Conservation (phyloP, 2,113 vertebrate genomes). For the Todiramphus chloris region DNA sequence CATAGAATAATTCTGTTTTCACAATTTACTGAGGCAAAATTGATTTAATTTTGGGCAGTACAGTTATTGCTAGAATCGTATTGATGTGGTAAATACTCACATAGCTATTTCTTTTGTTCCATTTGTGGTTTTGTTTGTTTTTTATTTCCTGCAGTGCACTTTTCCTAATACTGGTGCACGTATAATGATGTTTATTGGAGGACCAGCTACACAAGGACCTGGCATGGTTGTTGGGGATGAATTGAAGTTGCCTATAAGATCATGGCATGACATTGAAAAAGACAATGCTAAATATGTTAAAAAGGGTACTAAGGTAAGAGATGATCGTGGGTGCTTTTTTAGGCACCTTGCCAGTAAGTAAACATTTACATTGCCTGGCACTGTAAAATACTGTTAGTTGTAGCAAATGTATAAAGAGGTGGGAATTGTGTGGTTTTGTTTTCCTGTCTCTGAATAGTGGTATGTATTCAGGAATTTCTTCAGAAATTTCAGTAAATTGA, state of each 20-base stretch:
- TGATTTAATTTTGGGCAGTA: background rate
- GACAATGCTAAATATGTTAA: conserved; percentile 98
- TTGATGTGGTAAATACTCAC: background rate
- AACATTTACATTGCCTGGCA: background rate
- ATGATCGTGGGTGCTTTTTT: background rate
- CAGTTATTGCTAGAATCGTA: background rate
- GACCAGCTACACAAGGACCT: conserved; percentile 93
- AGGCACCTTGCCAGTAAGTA: background rate
- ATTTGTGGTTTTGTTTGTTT: background rate
- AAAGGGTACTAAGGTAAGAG: conserved; percentile 94
- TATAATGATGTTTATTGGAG: conserved; percentile 97
- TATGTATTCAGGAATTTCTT: background rate
- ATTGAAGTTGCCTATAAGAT: conserved; percentile 93
- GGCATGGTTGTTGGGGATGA: conserved; percentile 99
- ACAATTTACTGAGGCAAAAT: background rate
- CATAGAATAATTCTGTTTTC: fast-evolving
- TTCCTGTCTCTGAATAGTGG: background rate
- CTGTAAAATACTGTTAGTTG: background rate
- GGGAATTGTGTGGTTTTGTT: background rate
- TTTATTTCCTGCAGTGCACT: conserved; percentile 82
- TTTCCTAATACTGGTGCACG: conserved; percentile 95
- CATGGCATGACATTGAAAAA: conserved; percentile 99
- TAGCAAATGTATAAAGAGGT: background rate
- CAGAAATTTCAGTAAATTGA: background rate
- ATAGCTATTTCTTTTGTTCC: background rate